Conservation (phyloP, 2,113 vertebrate species). For the Cervus canadensis region DNA sequence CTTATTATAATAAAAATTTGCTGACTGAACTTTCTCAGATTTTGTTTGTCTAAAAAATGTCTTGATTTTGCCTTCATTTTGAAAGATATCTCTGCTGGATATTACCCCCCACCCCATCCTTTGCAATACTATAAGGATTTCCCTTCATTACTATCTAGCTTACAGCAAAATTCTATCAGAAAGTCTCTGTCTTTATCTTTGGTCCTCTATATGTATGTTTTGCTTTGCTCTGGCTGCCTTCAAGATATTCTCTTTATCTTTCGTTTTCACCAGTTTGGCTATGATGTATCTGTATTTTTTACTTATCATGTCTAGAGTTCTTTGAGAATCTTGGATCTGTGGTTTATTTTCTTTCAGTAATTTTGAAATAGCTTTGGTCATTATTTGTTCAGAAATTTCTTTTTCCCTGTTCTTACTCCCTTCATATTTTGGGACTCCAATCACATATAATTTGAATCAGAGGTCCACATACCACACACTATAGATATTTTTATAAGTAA, state of each 20-base stretch:
- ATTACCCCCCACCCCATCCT: background rate
- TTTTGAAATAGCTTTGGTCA: background rate
- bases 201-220: background rate
- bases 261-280: background rate
- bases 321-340: background rate
- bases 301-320: background rate
- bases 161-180: background rate
- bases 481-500: background rate
- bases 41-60: background rate
- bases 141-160: background rate
- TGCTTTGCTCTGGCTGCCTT: background rate
- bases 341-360: background rate
- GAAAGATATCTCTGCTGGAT: background rate
- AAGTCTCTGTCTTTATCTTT: background rate
- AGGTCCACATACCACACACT: background rate
- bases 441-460: background rate
- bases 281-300: background rate
- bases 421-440: background rate
- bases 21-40: background rate
- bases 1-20: background rate
- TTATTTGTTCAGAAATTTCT: slow-evolving; percentile 6
- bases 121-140: background rate
- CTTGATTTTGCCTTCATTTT: background rate
- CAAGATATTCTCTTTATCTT: background rate
- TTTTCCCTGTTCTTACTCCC: background rate